Evolutionary conservation across 2,797 vertebrate genomes (phyloP).

Genomic region (Knipowitschia caucasica): DNA sequence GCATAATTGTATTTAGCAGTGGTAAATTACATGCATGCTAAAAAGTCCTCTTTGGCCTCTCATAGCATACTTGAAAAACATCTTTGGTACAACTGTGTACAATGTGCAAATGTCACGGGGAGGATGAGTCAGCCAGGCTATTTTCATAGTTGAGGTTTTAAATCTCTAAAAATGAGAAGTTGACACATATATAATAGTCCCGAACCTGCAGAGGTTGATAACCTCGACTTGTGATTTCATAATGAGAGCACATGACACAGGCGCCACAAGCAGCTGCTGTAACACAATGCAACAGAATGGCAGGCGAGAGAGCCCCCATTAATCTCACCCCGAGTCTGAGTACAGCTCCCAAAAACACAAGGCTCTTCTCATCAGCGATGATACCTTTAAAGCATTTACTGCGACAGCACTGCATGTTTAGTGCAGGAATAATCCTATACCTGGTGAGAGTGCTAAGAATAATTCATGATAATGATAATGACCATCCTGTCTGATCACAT

Average conservation of each 20-base stretch:
- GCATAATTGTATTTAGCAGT: neutral
- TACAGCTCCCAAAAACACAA: constrained; percentile 45
- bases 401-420: constrained; percentile 35
- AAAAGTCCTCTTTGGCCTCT: constrained; percentile 5
- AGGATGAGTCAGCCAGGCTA: constrained; percentile 37
- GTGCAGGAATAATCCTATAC: constrained; percentile 40
- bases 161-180: constrained; percentile 45
- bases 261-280: constrained; percentile 60
- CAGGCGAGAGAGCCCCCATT: constrained; percentile 58
- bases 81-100: constrained; percentile 26
- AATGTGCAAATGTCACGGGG: constrained; percentile 34
- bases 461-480: constrained; percentile 64
- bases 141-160: constrained; percentile 28
- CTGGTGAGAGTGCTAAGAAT: constrained; percentile 49
- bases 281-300: constrained; percentile 72
- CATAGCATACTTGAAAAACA: constrained; percentile 22
- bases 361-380: constrained; percentile 27
- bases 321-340: constrained; percentile 55
- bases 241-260: constrained; percentile 63
- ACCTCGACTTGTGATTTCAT: constrained; percentile 59
- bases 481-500: constrained; percentile 65
- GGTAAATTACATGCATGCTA: constrained; percentile 4
- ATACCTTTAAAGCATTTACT: constrained; percentile 39
- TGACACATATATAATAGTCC: constrained; percentile 30
- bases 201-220: constrained; percentile 57